Base-by-base conservation (phyloP, 2,797 vertebrate species). In the Poliocrania exsul region DNA sequence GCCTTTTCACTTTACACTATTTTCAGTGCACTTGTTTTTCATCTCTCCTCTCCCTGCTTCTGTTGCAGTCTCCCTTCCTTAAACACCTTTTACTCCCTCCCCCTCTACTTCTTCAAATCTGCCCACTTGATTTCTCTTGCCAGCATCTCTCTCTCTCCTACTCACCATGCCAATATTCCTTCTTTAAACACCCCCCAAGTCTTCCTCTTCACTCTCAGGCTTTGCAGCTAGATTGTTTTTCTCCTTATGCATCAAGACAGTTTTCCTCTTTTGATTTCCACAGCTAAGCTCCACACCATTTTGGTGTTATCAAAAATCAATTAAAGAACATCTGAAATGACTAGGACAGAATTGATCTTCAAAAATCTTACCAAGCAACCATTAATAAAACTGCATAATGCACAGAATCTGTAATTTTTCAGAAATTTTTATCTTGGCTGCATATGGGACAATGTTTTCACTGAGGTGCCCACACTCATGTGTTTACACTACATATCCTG, bases 91-190 rank as follows among this genome's bases (percentile, higher is more conserved):
- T 73, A 71, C 72, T 95, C 29, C 51, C 60, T 82, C 89, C 84
- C 31, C 69, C 75, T 78, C 53, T 62, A 61, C 72, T 72, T 80
- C 86, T 95, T 90, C 61, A 86, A 88, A 92, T 86, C 82, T 94
- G 56, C 95, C 95, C 78, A 95, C 88, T 93, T 78, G 28, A 57
- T 91, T 94, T 94, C 65, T 89, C 33, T 94, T 86, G 54, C 81
- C 77, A 94, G 67, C 47, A 93, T 69, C 50, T 89, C 64, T 94
- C 42, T 89, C 81, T 85, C 81, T 61, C 84, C 92, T 64, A 94
- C 90, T 83, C 84, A 73, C 54, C 38, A 78, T 44, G 50, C 57
- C 84, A 81, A 47, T 70, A 78, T 38, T 94, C 51, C 24, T 31
- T 69, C 61, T 91, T 80, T 74, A 81, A 28, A 87, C 51, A 70